A percentile compares a stretch with the other conserved stretches of the same genome.
Conservation (phyloP, 2,888 invertebrate species). For the Cecidostiba fungosa region DNA sequence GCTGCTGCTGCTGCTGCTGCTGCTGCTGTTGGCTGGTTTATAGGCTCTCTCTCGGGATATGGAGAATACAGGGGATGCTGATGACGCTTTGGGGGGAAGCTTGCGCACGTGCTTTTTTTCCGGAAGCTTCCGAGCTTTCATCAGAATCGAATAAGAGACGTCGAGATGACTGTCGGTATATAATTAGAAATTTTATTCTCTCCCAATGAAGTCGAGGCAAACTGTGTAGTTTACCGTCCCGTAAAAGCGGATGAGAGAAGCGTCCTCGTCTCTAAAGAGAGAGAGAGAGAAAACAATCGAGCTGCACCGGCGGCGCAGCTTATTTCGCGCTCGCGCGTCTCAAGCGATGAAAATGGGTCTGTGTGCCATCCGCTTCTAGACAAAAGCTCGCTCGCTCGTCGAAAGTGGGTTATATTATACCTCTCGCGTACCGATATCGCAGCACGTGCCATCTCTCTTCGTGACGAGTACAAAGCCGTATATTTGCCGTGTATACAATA, state of each 20-base stretch:
- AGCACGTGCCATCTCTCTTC: constrained; percentile 4
- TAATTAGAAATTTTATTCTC: not conserved
- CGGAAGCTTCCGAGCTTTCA: not conserved
- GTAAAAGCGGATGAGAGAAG: not conserved
- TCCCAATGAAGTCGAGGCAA: not conserved
- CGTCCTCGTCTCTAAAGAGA: not conserved
- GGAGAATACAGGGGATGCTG: not conserved
- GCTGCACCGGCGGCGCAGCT: not conserved
- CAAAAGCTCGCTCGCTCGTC: not conserved
- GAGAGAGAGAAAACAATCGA: not conserved
- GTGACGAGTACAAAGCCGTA: not conserved
- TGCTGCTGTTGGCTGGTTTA: not conserved
- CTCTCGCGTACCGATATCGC: not conserved
- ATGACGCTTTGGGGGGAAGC: not conserved
- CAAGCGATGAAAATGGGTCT: constrained; percentile 29
- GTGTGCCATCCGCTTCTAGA: constrained; percentile 9
- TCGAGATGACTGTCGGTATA: not conserved
- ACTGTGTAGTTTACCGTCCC: not conserved
- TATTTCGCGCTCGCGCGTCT: constrained; percentile 5
- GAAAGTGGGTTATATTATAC: constrained; percentile 17
- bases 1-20: constrained; percentile 8
- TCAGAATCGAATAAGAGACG: not conserved
- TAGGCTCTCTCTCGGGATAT: not conserved
- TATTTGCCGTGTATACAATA: not conserved
- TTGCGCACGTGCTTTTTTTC: constrained; percentile 7